These are phyloP conservation scores for Chiropotes sagulatus DNA, from an alignment of 2,797 vertebrate genomes.

Conservation along the genomic window DNA sequence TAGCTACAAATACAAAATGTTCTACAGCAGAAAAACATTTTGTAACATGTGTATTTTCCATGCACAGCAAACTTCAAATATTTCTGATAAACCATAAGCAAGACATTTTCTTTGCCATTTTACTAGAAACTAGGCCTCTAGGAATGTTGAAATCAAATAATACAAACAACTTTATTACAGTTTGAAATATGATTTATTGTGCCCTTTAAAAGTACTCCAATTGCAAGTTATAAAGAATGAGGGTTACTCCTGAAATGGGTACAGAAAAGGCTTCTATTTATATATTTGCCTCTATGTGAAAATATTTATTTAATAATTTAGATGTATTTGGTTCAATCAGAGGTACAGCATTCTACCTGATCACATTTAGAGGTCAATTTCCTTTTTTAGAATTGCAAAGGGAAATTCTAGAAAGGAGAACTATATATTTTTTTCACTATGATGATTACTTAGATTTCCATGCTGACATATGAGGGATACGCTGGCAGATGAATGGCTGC, in stretches of 20 bases:
- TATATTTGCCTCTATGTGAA: not conserved
- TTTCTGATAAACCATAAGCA: not conserved
- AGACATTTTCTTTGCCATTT: not conserved
- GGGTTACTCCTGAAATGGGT: not conserved
- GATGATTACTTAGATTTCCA: not conserved
- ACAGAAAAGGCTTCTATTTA: not conserved
- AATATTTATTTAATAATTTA: not conserved
- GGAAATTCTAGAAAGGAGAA: not conserved
- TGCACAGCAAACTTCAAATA: not conserved
- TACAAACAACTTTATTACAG: not conserved
- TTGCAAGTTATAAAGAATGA: not conserved
- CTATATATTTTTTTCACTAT: not conserved
- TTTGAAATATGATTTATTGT: not conserved
- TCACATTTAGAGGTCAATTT: not conserved
- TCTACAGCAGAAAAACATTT: not conserved
- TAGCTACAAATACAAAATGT: not conserved
- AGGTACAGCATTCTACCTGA: not conserved
- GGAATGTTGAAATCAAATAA: not conserved
- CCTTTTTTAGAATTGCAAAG: not conserved
- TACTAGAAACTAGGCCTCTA: not conserved
- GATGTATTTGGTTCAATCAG: not conserved
- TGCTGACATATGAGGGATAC: not conserved
- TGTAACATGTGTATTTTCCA: not conserved
- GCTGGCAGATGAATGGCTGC: not conserved
- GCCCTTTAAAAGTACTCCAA: not conserved